Base-by-base conservation (phyloP, 2,888 invertebrate genomes). In the Neuroscelio doddi region DNA sequence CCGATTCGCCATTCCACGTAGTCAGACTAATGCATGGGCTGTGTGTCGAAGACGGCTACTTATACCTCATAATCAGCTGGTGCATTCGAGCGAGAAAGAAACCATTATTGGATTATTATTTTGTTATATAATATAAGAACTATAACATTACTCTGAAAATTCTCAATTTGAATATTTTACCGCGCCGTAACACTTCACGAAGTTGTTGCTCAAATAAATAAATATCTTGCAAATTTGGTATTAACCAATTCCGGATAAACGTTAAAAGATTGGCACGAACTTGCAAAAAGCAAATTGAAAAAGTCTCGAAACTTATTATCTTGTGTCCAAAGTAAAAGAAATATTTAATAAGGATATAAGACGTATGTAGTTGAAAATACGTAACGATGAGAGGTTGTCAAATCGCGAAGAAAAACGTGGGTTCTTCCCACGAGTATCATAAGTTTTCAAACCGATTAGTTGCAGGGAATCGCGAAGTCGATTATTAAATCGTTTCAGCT, bases 341-440 rank as follows among this genome's bases (percentile, higher is more conserved):
- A n/a, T n/a, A n/a, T n/a, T n/a, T n/a, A n/a, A n/a, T n/a, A n/a
- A n/a, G n/a, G 41, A 39, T 50, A 51, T 55, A 29, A 36, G 45
- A 55, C 50, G 57, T 57, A 46, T 53, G 49, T 58, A 47, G 57
- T 44, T 52, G 34, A 49, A 52, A 38, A 52, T 52, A 46, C 39
- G 50, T 50, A 64, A 50, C 59, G 63, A 63, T 63, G 57, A 64
- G 38, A n/a, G 50, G 49, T 50, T 59, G 64, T 57, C 64, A 47
- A 47, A 42, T 44, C 26, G 12, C 27, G 52, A 27, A 16, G 38
- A 38, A n/a, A n/a, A n/a, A n/a, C n/a, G n/a, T 14, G 36, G 7
- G 3, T n/a, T 39, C 70, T 75, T 71, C 71, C 68, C 69, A 64
- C 70, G 65, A 53, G 47, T 53, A 26, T 17, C 44, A 8, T 32